Evolutionary conservation across 2,797 vertebrate species (phyloP).

Genomic region (Syngnathus acus): DNA sequence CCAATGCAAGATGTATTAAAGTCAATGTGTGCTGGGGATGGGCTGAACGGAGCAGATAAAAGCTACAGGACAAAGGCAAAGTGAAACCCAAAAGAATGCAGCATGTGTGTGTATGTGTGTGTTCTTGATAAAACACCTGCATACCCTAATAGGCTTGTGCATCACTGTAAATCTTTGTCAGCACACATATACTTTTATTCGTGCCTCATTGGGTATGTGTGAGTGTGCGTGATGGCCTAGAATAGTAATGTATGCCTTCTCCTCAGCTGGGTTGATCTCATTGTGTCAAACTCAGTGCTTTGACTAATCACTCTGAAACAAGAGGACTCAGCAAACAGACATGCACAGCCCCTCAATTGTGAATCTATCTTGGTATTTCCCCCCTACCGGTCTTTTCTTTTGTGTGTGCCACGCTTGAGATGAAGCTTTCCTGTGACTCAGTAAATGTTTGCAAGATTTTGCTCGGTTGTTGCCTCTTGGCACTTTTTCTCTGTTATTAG

Average conservation of each 20-base stretch:
- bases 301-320: conserved; percentile 75
- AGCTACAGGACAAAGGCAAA: neutral
- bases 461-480: neutral
- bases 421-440: conserved; percentile 2
- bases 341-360: conserved; percentile 2
- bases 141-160: neutral
- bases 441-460: conserved; percentile 1
- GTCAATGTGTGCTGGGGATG: neutral
- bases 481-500: neutral
- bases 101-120: neutral
- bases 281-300: conserved; percentile 74
- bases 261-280: conserved; percentile 71
- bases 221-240: conserved; percentile 59
- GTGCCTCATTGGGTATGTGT: conserved; percentile 7
- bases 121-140: neutral
- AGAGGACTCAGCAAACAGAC: conserved; percentile 55
- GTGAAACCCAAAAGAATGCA: neutral
- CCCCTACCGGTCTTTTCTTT: neutral
- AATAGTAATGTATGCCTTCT: conserved; percentile 68
- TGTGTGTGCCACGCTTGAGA: neutral
- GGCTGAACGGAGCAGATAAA: conserved; percentile 12
- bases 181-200: conserved; percentile 7
- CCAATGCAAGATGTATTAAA: conserved; percentile 21
- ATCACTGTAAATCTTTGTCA: conserved; percentile 1
- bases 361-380: conserved; percentile 4